Base-by-base conservation (phyloP, 1,140 invertebrate genomes). In the Nylanderia fulva region DNA sequence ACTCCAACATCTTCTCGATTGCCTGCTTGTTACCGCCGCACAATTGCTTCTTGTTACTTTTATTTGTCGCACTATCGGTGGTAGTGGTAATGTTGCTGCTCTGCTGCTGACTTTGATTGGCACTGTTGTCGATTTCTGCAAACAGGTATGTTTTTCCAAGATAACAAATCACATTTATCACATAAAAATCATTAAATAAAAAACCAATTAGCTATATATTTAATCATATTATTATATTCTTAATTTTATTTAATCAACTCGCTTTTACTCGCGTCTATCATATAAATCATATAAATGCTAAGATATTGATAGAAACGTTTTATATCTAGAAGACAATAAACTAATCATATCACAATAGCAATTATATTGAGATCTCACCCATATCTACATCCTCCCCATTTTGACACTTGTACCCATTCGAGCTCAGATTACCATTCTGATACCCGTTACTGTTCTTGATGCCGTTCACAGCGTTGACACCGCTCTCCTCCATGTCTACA, bases 1-100 rank as follows among this genome's bases (percentile, higher is more conserved):
- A 99, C 91, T 98, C 97, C 71, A 99, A 95, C 96, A 99, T 99
- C 90, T 98, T 97, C 89, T 97, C 98, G 85, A 99, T 97, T 1
- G 98, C 98, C 85, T 97, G 96, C 91, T 97, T 97, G 92, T 96
- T 96, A 69, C 98, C 97, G 88, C 97, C 97, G 94, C 97, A 96
- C 61, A 97, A 91, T 91, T 96, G 95, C 90, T 96, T 96, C 89
- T 96, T 96, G 86, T 93, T 92, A 90, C 90, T 91, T 88, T 93
- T 94, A 58, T 87, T 92, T 39, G 68, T 90, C 66, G 89, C 63
- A 68, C 82, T 90, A 9, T 94, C 92, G 6, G 58, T 33, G 6
- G 58, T 33, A 33, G 29, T 33, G 29, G 29, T 87, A 66, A 72
- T 93, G 39, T 87, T 86, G 79, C 91, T 91, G 15, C 79, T 63